These are phyloP conservation scores for Alcedo quadribrachys DNA, from an alignment of 2,797 vertebrate genomes.

Conservation along the genomic window DNA sequence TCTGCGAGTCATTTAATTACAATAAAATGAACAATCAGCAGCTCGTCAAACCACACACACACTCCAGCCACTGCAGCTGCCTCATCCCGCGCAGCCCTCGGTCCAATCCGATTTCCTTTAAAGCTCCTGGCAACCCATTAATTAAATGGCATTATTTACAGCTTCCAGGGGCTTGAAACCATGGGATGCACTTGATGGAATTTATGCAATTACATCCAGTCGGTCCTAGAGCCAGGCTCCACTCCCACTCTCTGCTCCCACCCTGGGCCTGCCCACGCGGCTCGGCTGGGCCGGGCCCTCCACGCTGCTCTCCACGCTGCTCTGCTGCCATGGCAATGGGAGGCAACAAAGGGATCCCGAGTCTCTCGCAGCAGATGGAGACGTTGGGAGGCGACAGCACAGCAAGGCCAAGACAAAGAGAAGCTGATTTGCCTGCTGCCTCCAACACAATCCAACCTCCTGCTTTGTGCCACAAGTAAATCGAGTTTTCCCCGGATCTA, in stretches of 20 bases:
- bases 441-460: background rate
- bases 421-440: slow-evolving; percentile 30
- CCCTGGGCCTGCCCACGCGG: background rate
- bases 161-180: slow-evolving; percentile 58
- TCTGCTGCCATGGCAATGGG: slow-evolving; percentile 67
- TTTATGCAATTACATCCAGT: slow-evolving; percentile 30
- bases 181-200: slow-evolving; percentile 58
- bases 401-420: slow-evolving; percentile 20
- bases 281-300: background rate
- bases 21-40: slow-evolving; percentile 8
- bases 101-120: slow-evolving; percentile 39
- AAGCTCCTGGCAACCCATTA: slow-evolving; percentile 63
- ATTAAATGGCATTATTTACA: slow-evolving; percentile 69
- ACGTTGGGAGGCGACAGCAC: background rate
- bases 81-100: background rate
- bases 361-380: background rate
- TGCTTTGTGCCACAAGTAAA: background rate
- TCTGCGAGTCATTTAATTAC: slow-evolving; percentile 16
- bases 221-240: background rate
- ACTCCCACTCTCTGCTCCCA: slow-evolving; percentile 51
- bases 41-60: background rate
- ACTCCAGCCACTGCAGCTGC: background rate
- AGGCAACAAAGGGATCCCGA: slow-evolving; percentile 35
- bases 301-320: background rate
- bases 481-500: background rate